Evolutionary conservation across 2,888 invertebrate genomes (phyloP), one percentile per base, ranked within the genome.

Genomic region (Scaptomyza caliginosa): DNA sequence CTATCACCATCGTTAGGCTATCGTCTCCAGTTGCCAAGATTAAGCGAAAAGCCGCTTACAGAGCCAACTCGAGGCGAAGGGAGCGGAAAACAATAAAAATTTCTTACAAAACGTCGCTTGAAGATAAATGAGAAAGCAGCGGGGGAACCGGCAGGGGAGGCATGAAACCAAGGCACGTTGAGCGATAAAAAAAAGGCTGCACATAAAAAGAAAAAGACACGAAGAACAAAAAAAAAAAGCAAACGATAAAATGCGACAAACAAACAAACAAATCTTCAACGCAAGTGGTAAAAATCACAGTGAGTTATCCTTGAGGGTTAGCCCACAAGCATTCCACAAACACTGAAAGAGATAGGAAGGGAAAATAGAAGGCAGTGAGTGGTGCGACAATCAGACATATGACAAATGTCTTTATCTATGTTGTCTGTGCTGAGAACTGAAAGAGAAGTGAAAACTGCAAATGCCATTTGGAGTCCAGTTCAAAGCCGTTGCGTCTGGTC

Each of bases 1-100:
- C 32, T 38, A 64, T 64, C 46, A 28, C n/a, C 43, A 16, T 19
- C 19, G 3, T 13, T 21, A 19, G 10, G 19, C 8, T 30, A 46
- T 46, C 43, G 52, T 45, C 40, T 60, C 39, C 45, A 51, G 48
- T 34, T 43, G 43, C 16, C 54, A 21, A 55, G 69, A 79, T 73
- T 70, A 80, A 59, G 48, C 72, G 52, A 49, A 70, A 62, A 64
- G 54, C 73, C 34, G 50, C 19, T 68, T 64, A 60, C 70, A 69
- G 34, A 34, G 66, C 72, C 72, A 75, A 63, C 74, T 65, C 56
- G 17, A 66, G 63, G 58, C 75, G 52, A 48, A 55, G 67, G 48
- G 42, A 46, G 50, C 62, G 57, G 64, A 82, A 85, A 86, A 84
- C 86, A 84, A 84, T 84, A 86, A 84, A 78, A 86, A 83, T 73